Base-by-base conservation (phyloP, 2,888 invertebrate genomes). In the Torymus tubicola region DNA sequence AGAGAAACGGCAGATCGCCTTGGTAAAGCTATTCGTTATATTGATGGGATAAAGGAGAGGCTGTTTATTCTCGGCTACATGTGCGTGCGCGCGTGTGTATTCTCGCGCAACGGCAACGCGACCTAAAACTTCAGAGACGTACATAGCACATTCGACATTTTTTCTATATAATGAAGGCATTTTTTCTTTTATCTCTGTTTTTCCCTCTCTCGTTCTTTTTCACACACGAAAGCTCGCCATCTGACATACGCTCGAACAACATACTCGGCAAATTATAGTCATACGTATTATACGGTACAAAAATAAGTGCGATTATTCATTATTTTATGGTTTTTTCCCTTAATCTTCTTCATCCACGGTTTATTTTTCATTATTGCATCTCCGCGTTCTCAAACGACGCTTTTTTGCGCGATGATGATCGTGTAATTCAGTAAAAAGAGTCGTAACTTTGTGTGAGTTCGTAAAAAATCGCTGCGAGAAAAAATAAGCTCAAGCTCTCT, bases 241-340 rank as follows among this genome's bases (percentile, higher is more conserved):
- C 21, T 21, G 31, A 24, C 52, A 24, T 24, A 24, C 50, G 58
- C 13, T 58, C 42, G 21, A 67, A 74, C 64, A 31, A 31, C 31
- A 31, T 5, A 74, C 61, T 79, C 55, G 69, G 69, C 63, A 75
- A 76, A 76, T 76, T 61, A 80, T 71, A 24, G 60, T 11, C 14
- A 31, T 31, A 31, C 31, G 31, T 31, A 31, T 31, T 31, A 31
- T 31, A 31, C 31, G 31, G 14, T 80, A 80, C 75, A 80, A 80
- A 80, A 80, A 76, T 80, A 76, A 72, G 61, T 80, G 55, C 31
- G 11, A 69, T 31, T 31, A 31, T 31, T 31, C 31, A 31, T 31
- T 31, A 31, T 70, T 73, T 63, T 50, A 18, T 63, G 10, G 57
- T 11, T 61, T 18, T 31, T 63, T 57, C n/a, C 5, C 16, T 12